Base-by-base conservation (phyloP, 2,113 vertebrate genomes). In the Nothobranchius furzeri region DNA sequence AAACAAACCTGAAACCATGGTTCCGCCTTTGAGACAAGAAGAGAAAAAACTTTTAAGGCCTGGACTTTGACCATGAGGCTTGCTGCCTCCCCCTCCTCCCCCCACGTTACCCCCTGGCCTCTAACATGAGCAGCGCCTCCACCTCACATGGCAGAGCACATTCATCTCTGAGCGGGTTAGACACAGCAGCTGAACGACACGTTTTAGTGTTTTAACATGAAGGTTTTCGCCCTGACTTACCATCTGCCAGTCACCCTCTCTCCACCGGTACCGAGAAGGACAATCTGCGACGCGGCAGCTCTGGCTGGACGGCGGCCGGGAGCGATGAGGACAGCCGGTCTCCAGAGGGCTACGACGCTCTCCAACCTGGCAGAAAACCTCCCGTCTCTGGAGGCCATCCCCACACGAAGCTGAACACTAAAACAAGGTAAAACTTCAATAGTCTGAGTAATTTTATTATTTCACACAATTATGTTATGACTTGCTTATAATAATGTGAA, bases 391-490 rank as follows among this genome's bases (percentile, higher is more conserved):
- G 53, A 94, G 13, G 0, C 96, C 96, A 59, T 78, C 93, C 46
- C 94, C 95, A 7, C 97, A 98, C 64, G 95, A 95, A 47, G 88
- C 93, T 0, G 96, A 98, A 78, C 96, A 97, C 97, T 98, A 73
- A 20, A 52, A 40, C 50, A 42, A 75, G 55, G 93, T 95, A 87
- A 91, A 17, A 46, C 45, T 51, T 42, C 36, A 40, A 7, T 40
- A 40, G 2, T 30, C 30, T 30, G 20, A 20, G 30, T 30, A 3
- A 30, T 30, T 30, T 30, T 30, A 30, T 30, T 30, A 30, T 4
- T 30, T 30, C 30, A 30, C 2, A 30, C 30, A 30, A 3, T 30
- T 30, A 30, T 30, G 2, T 30, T 30, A 30, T 4, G 4, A 30
- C 30, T 30, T 30, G 20, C 20, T 20, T 20, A 20, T 20, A 30